Percentiles rank a stretch among this genome's conserved stretches.
phyloP scores from a whole-genome alignment of 2,113 vertebrate genomes.

The Lophius piscatorius region DNA sequence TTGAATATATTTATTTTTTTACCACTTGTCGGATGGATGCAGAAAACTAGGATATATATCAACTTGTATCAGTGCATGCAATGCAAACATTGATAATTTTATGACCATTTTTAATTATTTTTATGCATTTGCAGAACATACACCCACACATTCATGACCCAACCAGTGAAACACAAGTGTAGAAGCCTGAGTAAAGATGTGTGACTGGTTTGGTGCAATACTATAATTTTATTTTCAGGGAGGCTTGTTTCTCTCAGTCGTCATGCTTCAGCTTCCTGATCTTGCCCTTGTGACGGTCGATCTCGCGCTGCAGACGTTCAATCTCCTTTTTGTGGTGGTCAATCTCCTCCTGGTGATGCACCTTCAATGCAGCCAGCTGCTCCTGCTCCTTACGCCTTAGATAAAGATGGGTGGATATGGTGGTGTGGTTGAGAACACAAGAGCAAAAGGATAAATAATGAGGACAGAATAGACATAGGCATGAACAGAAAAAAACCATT shows the following conservation, averaged over 20 bases:
- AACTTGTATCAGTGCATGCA: slow-evolving; percentile 32
- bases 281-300: slow-evolving; percentile 88
- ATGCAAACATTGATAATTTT: slow-evolving; percentile 25
- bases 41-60: neutral
- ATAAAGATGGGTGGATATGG: slow-evolving; percentile 12
- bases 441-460: neutral
- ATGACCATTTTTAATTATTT: slow-evolving; percentile 55
- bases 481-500: neutral
- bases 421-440: neutral
- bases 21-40: slow-evolving; percentile 2
- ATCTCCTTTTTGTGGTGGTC: slow-evolving; percentile 87
- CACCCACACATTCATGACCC: slow-evolving; percentile 28
- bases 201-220: neutral
- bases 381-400: slow-evolving; percentile 84
- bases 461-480: neutral
- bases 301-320: slow-evolving; percentile 89
- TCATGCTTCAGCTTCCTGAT: slow-evolving; percentile 84
- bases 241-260: slow-evolving; percentile 62
- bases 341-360: slow-evolving; percentile 91
- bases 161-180: slow-evolving; percentile 13
- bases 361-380: slow-evolving; percentile 82
- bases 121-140: slow-evolving; percentile 49
- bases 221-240: neutral
- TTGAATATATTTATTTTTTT: neutral
- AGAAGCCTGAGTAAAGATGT: slow-evolving; percentile 17